phyloP scores from a whole-genome alignment of 2,888 invertebrate genomes.

The Rhopalosiphum nymphaeae region DNA sequence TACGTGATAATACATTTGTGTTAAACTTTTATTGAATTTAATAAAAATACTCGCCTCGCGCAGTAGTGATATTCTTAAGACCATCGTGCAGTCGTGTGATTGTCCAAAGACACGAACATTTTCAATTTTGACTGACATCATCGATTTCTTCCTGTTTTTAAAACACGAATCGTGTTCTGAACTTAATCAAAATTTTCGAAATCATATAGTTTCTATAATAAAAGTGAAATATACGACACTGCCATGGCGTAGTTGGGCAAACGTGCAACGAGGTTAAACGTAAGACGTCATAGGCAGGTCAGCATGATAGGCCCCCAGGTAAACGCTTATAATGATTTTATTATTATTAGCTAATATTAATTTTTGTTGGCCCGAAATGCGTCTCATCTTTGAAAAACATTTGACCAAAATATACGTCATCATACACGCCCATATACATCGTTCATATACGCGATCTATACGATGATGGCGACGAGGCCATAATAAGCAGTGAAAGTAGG shows the following conservation, averaged over 20 bases:
- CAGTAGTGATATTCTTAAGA: neutral
- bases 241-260: neutral
- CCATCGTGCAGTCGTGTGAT: neutral
- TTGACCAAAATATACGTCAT: neutral
- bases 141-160: neutral
- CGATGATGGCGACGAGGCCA: neutral
- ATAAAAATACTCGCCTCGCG: neutral
- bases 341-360: neutral
- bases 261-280: neutral
- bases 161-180: neutral
- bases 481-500: slow-evolving; percentile 21
- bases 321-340: neutral
- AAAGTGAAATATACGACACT: neutral
- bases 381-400: neutral
- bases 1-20: neutral
- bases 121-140: neutral
- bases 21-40: neutral
- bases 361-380: neutral
- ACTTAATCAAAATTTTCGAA: neutral
- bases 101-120: neutral
- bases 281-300: neutral
- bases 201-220: neutral
- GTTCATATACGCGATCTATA: neutral
- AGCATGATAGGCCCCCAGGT: neutral
- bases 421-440: neutral